Conservation (phyloP, 2,113 vertebrate genomes). For the Entomyzon cyanotis region DNA sequence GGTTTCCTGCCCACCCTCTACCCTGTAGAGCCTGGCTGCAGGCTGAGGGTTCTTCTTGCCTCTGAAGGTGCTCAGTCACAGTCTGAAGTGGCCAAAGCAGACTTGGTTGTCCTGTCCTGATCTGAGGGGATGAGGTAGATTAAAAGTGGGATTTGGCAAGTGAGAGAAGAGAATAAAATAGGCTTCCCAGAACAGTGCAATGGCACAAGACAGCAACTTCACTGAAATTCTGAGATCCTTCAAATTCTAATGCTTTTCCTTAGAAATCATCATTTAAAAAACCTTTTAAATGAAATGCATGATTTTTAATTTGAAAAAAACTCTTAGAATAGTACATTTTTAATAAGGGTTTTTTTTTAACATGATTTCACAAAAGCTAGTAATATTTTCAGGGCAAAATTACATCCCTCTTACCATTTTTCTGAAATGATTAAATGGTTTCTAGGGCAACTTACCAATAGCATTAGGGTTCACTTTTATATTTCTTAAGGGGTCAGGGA, state of each 20-base stretch:
- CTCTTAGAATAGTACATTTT: neutral
- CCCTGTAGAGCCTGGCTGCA: neutral
- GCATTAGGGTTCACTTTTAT: neutral
- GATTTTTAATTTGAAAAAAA: neutral
- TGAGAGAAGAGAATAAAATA: neutral
- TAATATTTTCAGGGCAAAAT: neutral
- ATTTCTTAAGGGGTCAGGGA: neutral
- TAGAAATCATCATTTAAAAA: neutral
- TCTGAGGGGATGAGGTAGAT: neutral
- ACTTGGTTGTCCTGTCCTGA: neutral
- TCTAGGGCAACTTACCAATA: conserved; percentile 10
- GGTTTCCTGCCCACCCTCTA: neutral
- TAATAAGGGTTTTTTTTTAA: fast-evolving
- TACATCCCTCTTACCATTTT: neutral
- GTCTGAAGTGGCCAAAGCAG: neutral
- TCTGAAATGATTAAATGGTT: neutral
- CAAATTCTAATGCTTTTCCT: neutral
- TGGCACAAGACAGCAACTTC: neutral
- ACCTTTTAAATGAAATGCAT: neutral
- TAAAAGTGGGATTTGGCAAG: neutral
- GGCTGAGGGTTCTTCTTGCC: neutral
- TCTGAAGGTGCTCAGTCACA: neutral
- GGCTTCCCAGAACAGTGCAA: neutral
- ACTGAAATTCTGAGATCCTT: neutral
- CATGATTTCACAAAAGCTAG: neutral